A percentile compares a stretch with the other conserved stretches of the same genome.
Conservation (phyloP, 2,113 vertebrate species). For the Perognathus longimembris region DNA sequence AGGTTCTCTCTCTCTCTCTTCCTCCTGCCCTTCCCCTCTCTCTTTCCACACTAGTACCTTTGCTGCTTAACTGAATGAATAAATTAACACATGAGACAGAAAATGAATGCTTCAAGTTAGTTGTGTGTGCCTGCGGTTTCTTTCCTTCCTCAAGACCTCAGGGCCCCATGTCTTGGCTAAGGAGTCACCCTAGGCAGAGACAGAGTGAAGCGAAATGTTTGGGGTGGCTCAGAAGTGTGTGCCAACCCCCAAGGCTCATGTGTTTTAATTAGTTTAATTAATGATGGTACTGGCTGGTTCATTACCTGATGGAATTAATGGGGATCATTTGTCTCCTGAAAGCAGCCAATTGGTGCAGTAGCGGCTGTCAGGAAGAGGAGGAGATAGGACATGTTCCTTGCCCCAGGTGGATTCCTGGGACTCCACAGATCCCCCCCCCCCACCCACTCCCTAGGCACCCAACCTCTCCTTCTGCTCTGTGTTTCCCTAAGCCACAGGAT, state of each 20-base stretch:
- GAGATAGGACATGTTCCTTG: neutral
- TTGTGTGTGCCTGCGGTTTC: neutral
- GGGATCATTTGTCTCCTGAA: slow-evolving; percentile 75
- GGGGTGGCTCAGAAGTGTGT: slow-evolving; percentile 4
- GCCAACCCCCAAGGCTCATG: slow-evolving; percentile 60
- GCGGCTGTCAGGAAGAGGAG: neutral
- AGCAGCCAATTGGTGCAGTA: neutral
- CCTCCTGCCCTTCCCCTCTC: no score
- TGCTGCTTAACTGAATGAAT: neutral
- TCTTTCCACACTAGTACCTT: neutral
- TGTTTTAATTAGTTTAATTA: slow-evolving; percentile 82
- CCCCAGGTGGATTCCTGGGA: neutral
- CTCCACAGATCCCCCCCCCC: neutral
- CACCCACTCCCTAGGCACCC: neutral
- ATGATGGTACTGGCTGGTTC: slow-evolving; percentile 76
- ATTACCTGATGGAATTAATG: slow-evolving; percentile 79
- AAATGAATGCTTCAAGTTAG: neutral
- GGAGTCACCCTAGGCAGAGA: neutral
- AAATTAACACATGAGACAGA: neutral
- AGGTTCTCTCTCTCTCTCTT: neutral
- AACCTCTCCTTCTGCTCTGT: neutral
- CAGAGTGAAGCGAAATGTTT: slow-evolving; percentile 45
- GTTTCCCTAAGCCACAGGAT: neutral
- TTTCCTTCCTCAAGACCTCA: neutral
- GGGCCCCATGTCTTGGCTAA: slow-evolving; percentile 7